Evolutionary conservation across 2,113 vertebrate genomes (phyloP).

Genomic region (Cepphus grylle): DNA sequence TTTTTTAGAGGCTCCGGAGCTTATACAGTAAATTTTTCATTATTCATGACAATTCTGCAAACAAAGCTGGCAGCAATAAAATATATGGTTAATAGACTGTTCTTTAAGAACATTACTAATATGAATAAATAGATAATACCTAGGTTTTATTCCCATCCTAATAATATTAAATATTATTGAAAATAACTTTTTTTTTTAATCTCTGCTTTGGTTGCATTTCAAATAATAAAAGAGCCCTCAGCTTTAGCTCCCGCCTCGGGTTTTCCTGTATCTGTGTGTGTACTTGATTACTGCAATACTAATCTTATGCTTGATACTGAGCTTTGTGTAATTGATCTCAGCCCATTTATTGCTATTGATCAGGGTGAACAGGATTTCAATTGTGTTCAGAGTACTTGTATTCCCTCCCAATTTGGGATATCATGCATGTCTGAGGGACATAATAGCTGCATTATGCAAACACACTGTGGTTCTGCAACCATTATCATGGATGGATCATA

Average conservation of each 20-base stretch:
- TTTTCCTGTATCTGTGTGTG: not conserved
- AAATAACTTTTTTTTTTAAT: not conserved
- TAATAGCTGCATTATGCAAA: not conserved
- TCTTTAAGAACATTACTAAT: not conserved
- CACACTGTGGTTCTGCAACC: not conserved
- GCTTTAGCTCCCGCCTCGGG: not conserved
- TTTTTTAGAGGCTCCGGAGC: not conserved
- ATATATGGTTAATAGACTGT: conserved; percentile 12
- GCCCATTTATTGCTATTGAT: not conserved
- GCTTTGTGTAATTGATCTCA: not conserved
- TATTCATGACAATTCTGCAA: conserved; percentile 10
- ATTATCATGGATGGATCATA: not conserved
- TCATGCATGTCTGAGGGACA: not conserved
- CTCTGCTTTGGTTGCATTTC: not conserved
- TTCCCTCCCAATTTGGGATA: not conserved
- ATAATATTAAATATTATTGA: not conserved
- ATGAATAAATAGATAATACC: not conserved
- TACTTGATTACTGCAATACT: not conserved
- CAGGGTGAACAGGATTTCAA: not conserved
- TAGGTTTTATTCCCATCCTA: not conserved
- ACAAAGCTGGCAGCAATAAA: conserved; percentile 33
- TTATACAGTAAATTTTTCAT: not conserved
- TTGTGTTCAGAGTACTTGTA: not conserved
- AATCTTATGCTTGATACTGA: not conserved
- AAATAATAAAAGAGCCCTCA: not conserved